These are phyloP conservation scores for Ephydatia muelleri DNA, from an alignment of 37 sponge, comb jelly and placozoan genomes.

Conservation along the genomic window DNA sequence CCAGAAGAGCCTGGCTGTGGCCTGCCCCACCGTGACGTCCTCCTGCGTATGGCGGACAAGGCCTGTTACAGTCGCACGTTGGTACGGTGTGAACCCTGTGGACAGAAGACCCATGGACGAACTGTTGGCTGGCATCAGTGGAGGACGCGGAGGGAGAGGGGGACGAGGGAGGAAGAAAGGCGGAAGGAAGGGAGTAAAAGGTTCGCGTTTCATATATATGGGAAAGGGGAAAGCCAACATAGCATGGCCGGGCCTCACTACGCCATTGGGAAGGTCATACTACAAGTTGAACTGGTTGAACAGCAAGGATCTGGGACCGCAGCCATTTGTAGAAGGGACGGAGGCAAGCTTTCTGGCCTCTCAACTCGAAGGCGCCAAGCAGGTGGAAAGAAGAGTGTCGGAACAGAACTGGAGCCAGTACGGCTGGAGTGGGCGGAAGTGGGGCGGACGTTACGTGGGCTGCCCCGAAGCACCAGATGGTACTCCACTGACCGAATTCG, in stretches of 20 bases:
- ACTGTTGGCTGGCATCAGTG: background rate
- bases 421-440: constrained; percentile 76
- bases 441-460: constrained; percentile 78
- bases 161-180: background rate
- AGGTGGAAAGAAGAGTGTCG: constrained; percentile 3
- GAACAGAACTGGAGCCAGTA: constrained; percentile 49
- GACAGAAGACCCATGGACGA: background rate
- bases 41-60: background rate
- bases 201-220: background rate
- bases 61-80: background rate
- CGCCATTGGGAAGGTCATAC: background rate
- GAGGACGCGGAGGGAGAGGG: background rate
- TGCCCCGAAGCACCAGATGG: constrained; percentile 84
- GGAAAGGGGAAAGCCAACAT: background rate
- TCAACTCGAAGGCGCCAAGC: background rate
- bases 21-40: background rate
- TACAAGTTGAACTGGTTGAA: background rate
- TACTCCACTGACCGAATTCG: constrained; percentile 61
- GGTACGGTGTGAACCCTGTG: background rate
- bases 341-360: background rate
- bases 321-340: background rate
- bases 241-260: background rate
- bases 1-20: background rate
- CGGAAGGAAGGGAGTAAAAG: background rate
- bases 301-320: background rate